Evolutionary conservation across 1,140 invertebrate genomes (phyloP).

Genomic region (Formica exsecta): DNA sequence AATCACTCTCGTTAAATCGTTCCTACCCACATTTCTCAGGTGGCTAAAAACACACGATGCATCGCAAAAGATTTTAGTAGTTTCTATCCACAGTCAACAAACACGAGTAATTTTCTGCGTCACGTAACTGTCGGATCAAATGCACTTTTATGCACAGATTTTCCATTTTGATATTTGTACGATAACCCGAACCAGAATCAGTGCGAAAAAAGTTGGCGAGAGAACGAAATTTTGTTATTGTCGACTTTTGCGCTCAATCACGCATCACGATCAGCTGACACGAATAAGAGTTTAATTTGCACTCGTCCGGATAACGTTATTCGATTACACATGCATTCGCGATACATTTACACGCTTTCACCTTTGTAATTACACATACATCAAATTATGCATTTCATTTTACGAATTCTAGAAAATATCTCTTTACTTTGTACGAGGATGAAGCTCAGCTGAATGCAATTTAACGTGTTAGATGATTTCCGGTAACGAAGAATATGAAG

Average conservation of each 20-base stretch:
- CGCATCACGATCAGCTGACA: neutral
- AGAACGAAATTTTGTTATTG: neutral
- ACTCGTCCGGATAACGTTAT: conserved; percentile 12
- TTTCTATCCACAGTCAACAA: conserved; percentile 16
- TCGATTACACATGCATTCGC: neutral
- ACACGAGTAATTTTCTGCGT: neutral
- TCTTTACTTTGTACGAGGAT: neutral
- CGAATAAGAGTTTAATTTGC: conserved; percentile 5
- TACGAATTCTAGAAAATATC: neutral
- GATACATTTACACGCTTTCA: neutral
- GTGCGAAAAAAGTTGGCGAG: neutral
- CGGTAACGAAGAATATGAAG: conserved; percentile 7
- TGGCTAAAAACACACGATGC: conserved; percentile 7
- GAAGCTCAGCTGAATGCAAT: neutral
- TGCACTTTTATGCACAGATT: neutral
- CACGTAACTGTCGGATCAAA: conserved; percentile 8
- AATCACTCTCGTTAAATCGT: neutral
- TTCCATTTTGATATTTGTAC: neutral
- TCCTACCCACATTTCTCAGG: neutral
- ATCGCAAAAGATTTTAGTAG: conserved; percentile 19
- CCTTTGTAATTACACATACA: conserved; percentile 9
- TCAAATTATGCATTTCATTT: neutral
- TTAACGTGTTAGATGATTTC: conserved; percentile 12
- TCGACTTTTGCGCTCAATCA: neutral
- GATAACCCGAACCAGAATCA: neutral